Base-by-base conservation (phyloP, 2,113 vertebrate genomes). In the Lepus americanus region DNA sequence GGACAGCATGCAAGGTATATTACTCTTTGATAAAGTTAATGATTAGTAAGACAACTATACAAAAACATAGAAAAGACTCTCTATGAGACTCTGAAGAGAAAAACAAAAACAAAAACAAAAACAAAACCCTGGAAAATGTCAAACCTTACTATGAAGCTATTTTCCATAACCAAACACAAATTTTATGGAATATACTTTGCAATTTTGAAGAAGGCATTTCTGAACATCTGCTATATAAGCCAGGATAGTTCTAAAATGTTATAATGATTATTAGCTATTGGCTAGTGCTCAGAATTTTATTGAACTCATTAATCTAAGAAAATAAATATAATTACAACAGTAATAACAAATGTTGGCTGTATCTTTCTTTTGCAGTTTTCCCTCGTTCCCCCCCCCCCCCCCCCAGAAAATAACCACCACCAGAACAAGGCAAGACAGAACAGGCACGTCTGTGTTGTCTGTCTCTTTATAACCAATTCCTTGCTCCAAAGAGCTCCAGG, bases 251-350 rank as follows among this genome's bases (percentile, higher is more conserved):
- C 93, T 90, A 81, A 95, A 92, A 94, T 80, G 69, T 69, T 90
- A 81, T 97, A 94, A 97, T 94, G 94, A 95, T 95, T 88, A 97
- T 95, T 97, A 95, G 95, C 96, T 96, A 96, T 95, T 97, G 95
- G 96, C 92, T 76, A 95, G 74, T 83, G 89, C 93, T 95, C n/a
- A 59, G 94, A 94, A 94, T 95, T 97, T 97, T 97, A 97, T 96
- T 97, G 96, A 97, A 95, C 96, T 97, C 97, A 97, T 97, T 97
- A 97, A 97, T 97, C 96, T 97, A 95, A 89, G 90, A 95, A 96
- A 97, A 92, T 91, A 97, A 97, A 96, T 95, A 96, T 82, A 94
- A 94, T 93, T 97, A 95, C 66, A 95, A 87, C 9, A 66, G 82
- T 33, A 83, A 92, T 92, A 96, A 95, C 95, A 97, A 92, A 91